Evolutionary conservation across 2,113 vertebrate genomes (phyloP), one percentile per base, ranked within the genome.

Genomic region (Phocoena phocoena): DNA sequence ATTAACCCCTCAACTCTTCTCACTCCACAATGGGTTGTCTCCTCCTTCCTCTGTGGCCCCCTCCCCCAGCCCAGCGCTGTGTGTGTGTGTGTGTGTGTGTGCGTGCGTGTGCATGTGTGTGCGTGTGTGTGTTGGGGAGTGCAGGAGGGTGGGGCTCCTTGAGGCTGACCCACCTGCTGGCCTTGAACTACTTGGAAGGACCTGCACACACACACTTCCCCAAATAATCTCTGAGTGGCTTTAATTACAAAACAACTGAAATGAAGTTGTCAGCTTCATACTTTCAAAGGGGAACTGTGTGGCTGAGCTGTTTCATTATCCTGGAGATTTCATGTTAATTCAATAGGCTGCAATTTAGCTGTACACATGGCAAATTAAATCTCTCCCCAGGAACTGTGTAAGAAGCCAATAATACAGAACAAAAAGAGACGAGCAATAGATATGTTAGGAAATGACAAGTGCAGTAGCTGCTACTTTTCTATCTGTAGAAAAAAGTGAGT

Each of bases 251-350:
- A 44, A 67, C 62, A 70, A 47, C 36, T 18, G 41, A 71, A n/a
- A 53, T 7, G 8, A 77, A 58, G 63, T 41, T 68, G 50, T 63
- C 63, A 38, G 87, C 68, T 73, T 86, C 44, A 14, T 21, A 70
- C 36, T 92, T 88, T 47, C 65, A 15, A 81, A 62, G 11, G 74
- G 60, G 20, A 67, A 41, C 18, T 12, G 15, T 53, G 60, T n/a
- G 53, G 26, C 47, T 9, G 21, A 9, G 15, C 55, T n/a, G 18
- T 70, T 67, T 84, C 44, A 84, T 44, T 80, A 60, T 33, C 70
- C 33, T 67, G 11, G 33, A 63, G 71, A 93, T 60, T 83, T 91
- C 63, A 7, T 33, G 23, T 84, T 85, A 95, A 82, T 77, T 88
- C 62, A 86, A 0, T 58, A 60, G 3, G 23, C 53, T 86, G 15